Evolutionary conservation across 2,797 vertebrate genomes (phyloP), one percentile per base, ranked within the genome.

Genomic region (Brotula barbata): DNA sequence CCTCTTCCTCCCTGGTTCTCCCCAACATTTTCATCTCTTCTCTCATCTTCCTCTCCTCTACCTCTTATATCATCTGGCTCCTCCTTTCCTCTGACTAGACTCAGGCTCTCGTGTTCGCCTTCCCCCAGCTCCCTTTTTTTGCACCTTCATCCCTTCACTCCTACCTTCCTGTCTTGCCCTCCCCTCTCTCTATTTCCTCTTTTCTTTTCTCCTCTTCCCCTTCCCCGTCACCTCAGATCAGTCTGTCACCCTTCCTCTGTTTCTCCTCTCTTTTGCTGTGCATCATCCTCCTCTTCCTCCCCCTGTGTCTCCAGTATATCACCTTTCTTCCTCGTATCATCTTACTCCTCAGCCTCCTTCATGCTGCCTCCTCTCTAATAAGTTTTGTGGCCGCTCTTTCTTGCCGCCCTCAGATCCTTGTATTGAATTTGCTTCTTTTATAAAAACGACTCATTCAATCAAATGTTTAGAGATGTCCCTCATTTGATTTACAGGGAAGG

Each of bases 361-460:
- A 48, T 41, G 17, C 47, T 36, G 43, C 55, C 60, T 77, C 58
- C 43, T 49, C 33, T 47, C 36, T 77, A 84, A 77, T 77, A 67
- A 60, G 82, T 85, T 69, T 74, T 82, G 51, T 64, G 44, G 60
- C 52, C 22, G 15, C 81, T 78, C 71, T 46, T 71, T 28, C 50
- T 60, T 60, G 25, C 40, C 22, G 0, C 46, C 37, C 17, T 67
- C 74, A 78, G 75, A 83, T 83, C 64, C 63, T 61, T 44, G 46
- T 77, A 85, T 87, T 87, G 77, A 83, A 84, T 85, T 83, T 78
- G 69, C 69, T 73, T 49, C 77, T 74, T 68, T 79, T 67, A 74
- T 83, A 84, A 87, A 89, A 88, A 82, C 37, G 61, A 83, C 53
- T 86, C 69, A 89, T 86, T 88, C 84, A 86, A 80, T 89, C 75